A percentile compares a stretch with the other conserved stretches of the same genome.
phyloP scores from a whole-genome alignment of 2,888 invertebrate species.

The Pinctada fucata region DNA sequence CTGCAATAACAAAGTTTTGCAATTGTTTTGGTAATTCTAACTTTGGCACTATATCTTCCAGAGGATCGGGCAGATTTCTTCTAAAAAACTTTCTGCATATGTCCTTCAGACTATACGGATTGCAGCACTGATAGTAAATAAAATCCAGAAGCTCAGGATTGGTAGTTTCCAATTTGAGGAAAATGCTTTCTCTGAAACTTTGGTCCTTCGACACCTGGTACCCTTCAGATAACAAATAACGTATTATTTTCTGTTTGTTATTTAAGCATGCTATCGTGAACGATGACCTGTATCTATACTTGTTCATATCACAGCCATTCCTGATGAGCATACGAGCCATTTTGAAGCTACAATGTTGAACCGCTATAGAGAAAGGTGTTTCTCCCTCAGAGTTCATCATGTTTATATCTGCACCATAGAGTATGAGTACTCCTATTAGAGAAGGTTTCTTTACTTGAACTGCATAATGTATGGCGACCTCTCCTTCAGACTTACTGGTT shows the following conservation, averaged over 20 bases:
- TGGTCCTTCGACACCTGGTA: constrained; percentile 50
- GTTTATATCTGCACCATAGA: constrained; percentile 59
- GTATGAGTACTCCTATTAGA: constrained; percentile 52
- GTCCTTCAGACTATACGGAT: constrained; percentile 55
- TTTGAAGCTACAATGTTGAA: constrained; percentile 52
- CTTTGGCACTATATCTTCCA: constrained; percentile 30
- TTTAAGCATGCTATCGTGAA: constrained; percentile 53
- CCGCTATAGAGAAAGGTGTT: constrained; percentile 59
- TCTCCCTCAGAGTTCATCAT: constrained; percentile 57
- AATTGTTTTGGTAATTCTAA: constrained; percentile 51
- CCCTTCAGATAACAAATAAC: constrained; percentile 58
- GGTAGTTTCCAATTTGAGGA: constrained; percentile 51
- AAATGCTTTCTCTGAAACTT: constrained; percentile 46
- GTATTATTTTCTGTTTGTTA: constrained; percentile 49
- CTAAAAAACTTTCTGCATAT: constrained; percentile 45
- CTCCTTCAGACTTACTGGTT: constrained; percentile 45
- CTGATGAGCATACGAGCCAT: constrained; percentile 49
- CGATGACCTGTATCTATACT: constrained; percentile 53
- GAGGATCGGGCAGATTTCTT: constrained; percentile 33
- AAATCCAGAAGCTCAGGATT: constrained; percentile 49
- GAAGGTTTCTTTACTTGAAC: constrained; percentile 55
- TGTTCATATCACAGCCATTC: constrained; percentile 50
- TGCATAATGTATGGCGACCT: constrained; percentile 63
- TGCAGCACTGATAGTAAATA: constrained; percentile 46
- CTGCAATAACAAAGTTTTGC: constrained; percentile 45